These are phyloP conservation scores for Mimas tiliae DNA, from an alignment of 2,888 invertebrate species.

Conservation along the genomic window DNA sequence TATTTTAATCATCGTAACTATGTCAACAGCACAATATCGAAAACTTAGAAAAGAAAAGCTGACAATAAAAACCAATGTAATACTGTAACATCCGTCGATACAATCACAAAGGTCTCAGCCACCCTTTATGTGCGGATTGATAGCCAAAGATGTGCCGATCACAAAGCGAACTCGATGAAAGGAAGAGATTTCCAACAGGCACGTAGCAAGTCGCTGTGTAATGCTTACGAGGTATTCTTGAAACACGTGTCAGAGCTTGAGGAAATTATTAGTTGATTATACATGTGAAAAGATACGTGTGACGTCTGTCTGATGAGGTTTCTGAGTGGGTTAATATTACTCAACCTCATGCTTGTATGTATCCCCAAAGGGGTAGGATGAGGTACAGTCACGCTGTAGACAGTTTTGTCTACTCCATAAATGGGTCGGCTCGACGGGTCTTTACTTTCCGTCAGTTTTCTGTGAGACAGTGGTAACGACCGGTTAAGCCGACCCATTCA, in stretches of 20 bases:
- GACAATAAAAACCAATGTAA: slow-evolving; percentile 30
- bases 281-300: neutral
- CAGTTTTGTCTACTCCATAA: too few species aligned
- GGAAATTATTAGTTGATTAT: neutral
- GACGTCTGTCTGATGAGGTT: neutral
- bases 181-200: slow-evolving; percentile 33
- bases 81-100: slow-evolving; percentile 44
- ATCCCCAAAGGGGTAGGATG: too few species aligned
- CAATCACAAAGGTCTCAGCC: slow-evolving; percentile 57
- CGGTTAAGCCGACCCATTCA: too few species aligned
- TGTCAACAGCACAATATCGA: neutral
- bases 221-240: slow-evolving; percentile 30
- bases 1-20: neutral
- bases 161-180: slow-evolving; percentile 66
- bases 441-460: too few species aligned
- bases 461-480: too few species aligned
- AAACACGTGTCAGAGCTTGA: neutral
- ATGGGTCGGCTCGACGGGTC: too few species aligned
- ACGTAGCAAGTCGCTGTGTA: slow-evolving; percentile 34
- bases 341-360: too few species aligned
- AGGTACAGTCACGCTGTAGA: too few species aligned
- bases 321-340: too few species aligned
- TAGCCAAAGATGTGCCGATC: slow-evolving; percentile 68
- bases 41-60: slow-evolving; percentile 23
- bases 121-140: slow-evolving; percentile 65